Base-by-base conservation (phyloP, 35 echinoderm and acorn worm genomes). In the Patiria miniata region DNA sequence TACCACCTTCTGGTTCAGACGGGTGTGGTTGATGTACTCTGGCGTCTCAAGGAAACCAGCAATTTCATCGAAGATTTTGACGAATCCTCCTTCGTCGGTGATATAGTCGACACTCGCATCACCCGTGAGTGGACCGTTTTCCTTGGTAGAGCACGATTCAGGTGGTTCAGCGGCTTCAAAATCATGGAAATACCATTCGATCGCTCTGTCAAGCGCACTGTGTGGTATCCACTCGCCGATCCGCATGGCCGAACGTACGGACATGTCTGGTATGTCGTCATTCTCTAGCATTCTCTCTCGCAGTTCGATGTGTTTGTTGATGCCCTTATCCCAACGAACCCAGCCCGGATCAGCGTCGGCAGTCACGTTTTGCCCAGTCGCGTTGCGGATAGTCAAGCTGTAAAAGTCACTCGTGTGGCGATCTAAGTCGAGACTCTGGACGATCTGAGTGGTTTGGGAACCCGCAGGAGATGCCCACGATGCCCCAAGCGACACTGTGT, bases 101-200 rank as follows among this genome's bases (percentile, higher is more conserved):
- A 47, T 47, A 4, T 12, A 47, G 42, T 47, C 4, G 42, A 12
- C 42, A 4, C 12, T 6, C 26, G 19, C 23, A 30, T 73, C 65
- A 12, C 34, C 34, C 19, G 14, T 30, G 65, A 73, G 14, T 18
- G 21, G 29, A 2, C 10, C 34, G 65, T 22, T 34, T 0, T 36
- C 65, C 29, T 34, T 73, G 65, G 65, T 73, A 73, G 65, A 73
- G 14, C 10, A 28, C 19, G 34, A 47, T 16, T 78, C 61, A 1
- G 85, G 40, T 37, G 37, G 37, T n/a, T 78, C 85, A 14, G 33
- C 87, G 19, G 73, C 61, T 83, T 82, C 40, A 36, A 90, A 90
- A 38, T 90, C 79, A 36, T 83, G 40, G 19, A 68, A 29, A 34
- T 69, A 81, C 78, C 79, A 90, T 44, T 90, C 87, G 5, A 90